A percentile compares a stretch with the other conserved stretches of the same genome.
Conservation (phyloP, 2,888 invertebrate species). For the Tenodera sinensis region DNA sequence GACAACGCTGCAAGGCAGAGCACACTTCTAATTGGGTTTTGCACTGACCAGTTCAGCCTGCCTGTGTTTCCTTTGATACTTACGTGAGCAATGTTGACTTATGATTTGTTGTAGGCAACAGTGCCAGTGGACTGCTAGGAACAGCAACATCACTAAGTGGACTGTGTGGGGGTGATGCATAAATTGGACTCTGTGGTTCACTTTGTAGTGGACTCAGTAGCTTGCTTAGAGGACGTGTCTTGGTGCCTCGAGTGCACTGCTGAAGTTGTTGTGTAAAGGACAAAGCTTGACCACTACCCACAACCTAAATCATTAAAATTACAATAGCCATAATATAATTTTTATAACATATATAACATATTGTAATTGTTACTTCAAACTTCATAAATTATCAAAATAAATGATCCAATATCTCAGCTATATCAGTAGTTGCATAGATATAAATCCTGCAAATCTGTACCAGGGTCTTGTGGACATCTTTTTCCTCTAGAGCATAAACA, state of each 20-base stretch:
- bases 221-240: conserved; percentile 61
- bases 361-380: too few species aligned
- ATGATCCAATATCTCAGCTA: too few species aligned
- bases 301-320: background rate
- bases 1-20: too few species aligned
- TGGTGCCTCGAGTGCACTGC: conserved; percentile 68
- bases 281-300: conserved; percentile 43
- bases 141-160: conserved; percentile 48
- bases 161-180: conserved; percentile 77
- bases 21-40: too few species aligned
- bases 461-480: too few species aligned
- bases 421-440: too few species aligned
- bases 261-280: conserved; percentile 93
- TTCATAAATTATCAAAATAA: too few species aligned
- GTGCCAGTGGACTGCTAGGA: conserved; percentile 21
- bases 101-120: background rate
- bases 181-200: conserved; percentile 59
- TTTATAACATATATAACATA: background rate
- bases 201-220: conserved; percentile 51
- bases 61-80: background rate
- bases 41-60: too few species aligned
- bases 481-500: too few species aligned
- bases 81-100: conserved; percentile 5
- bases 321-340: background rate
- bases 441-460: too few species aligned